Conservation (phyloP, 2,113 vertebrate species). For the Sprattus sprattus region DNA sequence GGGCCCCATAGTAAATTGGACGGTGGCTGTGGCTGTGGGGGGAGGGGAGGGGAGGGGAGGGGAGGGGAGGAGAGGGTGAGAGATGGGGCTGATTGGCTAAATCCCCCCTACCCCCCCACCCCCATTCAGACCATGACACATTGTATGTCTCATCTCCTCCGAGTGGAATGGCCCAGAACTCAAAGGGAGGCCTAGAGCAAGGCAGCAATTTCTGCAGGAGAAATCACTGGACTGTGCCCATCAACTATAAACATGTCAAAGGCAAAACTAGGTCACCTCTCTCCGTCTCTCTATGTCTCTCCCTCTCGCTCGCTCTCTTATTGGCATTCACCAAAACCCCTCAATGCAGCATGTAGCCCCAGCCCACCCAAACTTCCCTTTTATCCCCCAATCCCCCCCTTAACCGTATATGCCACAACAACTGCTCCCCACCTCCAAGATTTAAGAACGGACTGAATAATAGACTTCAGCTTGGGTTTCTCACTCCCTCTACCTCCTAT, state of each 20-base stretch:
- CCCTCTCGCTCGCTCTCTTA: slow-evolving; percentile 6
- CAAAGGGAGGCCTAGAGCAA: slow-evolving; percentile 63
- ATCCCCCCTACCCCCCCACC: neutral
- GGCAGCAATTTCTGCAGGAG: slow-evolving; percentile 60
- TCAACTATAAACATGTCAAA: slow-evolving; percentile 67
- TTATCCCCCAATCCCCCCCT: too few species aligned
- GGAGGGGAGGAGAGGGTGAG: neutral
- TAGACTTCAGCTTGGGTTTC: neutral
- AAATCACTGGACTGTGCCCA: slow-evolving; percentile 68
- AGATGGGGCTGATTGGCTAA: slow-evolving; percentile 39
- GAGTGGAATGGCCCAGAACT: slow-evolving; percentile 50
- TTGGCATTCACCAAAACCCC: neutral
- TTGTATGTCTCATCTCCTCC: slow-evolving; percentile 46
- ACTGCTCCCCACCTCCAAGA: neutral
- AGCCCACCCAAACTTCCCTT: too few species aligned
- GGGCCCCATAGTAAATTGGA: slow-evolving; percentile 24
- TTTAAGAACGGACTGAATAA: neutral
- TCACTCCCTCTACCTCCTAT: neutral
- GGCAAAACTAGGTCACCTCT: slow-evolving; percentile 67
- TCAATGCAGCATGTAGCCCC: neutral
- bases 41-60: neutral
- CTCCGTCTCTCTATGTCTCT: neutral
- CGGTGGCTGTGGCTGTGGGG: neutral
- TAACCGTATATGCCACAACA: too few species aligned
- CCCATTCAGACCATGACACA: slow-evolving; percentile 41